Evolutionary conservation across 1,140 invertebrate genomes (phyloP).

Genomic region (Caerostris darwini): DNA sequence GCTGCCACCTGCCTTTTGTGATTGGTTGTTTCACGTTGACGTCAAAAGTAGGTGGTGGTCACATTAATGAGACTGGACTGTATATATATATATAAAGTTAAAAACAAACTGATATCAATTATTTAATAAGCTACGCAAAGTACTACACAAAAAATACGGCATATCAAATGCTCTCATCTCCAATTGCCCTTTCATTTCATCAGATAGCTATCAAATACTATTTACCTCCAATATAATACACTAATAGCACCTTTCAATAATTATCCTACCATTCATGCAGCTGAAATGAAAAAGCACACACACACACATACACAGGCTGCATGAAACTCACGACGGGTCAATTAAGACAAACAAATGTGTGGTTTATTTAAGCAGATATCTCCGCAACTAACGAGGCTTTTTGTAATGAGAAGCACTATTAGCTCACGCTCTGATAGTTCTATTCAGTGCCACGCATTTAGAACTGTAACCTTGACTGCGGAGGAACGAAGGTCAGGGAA

Average conservation of each 20-base stretch:
- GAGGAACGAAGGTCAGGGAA: slow-evolving; percentile 1
- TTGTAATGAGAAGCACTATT: background rate
- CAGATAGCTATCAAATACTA: background rate
- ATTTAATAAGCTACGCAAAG: background rate
- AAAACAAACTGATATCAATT: no score
- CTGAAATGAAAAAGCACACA: background rate
- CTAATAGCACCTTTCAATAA: slow-evolving; percentile 17
- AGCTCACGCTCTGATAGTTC: slow-evolving; percentile 33
- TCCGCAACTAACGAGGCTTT: background rate
- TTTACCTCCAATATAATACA: background rate
- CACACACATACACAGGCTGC: no score
- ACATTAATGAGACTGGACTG: no score
- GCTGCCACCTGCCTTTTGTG: no score
- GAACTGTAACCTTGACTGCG: slow-evolving; percentile 53
- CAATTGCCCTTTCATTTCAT: background rate
- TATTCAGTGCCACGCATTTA: slow-evolving; percentile 56
- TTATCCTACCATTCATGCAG: no score
- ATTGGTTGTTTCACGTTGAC: no score
- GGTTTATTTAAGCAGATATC: background rate
- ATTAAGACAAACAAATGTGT: slow-evolving; percentile 23
- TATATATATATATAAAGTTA: no score
- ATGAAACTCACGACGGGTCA: background rate
- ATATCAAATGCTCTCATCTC: background rate
- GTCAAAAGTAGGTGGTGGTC: no score
- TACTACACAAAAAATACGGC: background rate